Base-by-base conservation (phyloP, 1,140 invertebrate species). In the Venturia canescens region DNA sequence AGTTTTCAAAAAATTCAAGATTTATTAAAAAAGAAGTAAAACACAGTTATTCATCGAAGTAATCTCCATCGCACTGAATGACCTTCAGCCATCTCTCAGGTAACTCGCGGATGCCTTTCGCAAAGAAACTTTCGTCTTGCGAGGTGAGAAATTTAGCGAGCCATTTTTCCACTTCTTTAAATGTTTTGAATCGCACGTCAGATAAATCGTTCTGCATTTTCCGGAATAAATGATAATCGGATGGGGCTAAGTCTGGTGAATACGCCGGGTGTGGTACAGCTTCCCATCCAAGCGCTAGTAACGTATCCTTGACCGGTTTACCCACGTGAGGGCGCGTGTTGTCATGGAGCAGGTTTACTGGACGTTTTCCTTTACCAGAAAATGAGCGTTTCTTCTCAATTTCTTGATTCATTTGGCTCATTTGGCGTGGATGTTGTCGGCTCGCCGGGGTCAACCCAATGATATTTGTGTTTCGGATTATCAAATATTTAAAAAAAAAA, bases 71-170 rank as follows among this genome's bases (percentile, higher is more conserved):
- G 31, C 48, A 16, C 53, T 80, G 53, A 76, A 80, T 67, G 77
- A 78, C 75, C 80, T 80, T 84, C 50, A 31, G 48, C 79, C 75
- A 82, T 80, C 71, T 82, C 76, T 84, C 79, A 80, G 79, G 75
- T 66, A 84, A 77, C 60, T 83, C 67, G 67, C 81, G 76, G 70
- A 83, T 82, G 50, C 81, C 79, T 70, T 79, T 21, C 67, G 79
- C 79, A 76, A 79, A 83, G 74, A 83, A 83, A 67, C 34, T 66
- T 80, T 83, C 66, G 18, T 80, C 75, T 72, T 82, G 79, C 44
- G 79, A 69, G 48, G 27, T 38, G 72, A 84, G 78, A 75, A 79
- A 84, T 78, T 84, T 72, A 67, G 27, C 50, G 78, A 83, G 44
- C 75, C n/a, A 76, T 84, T 53, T 29, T 72, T 78, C 13, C 31